phyloP scores from a whole-genome alignment of 2,113 vertebrate genomes.

The Sisor rabdophorus region DNA sequence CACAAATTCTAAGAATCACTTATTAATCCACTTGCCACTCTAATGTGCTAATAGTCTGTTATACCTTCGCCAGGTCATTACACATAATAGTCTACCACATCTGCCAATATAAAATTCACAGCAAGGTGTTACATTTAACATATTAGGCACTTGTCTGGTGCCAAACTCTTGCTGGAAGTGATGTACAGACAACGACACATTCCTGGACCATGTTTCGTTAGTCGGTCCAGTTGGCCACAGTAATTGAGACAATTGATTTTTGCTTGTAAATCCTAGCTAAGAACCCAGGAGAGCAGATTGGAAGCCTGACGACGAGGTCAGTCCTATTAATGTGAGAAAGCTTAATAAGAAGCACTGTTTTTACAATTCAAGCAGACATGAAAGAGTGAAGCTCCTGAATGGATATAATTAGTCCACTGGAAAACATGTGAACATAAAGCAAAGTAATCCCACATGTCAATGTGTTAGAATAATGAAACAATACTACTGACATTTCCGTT shows the following conservation, averaged over 20 bases:
- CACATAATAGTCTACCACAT: conserved; percentile 3
- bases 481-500: not conserved
- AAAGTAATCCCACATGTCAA: not conserved
- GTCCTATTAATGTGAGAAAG: conserved; percentile 60
- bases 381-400: conserved; percentile 27
- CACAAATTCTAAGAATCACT: conserved; percentile 16
- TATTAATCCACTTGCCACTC: conserved; percentile 36
- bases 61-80: conserved; percentile 24
- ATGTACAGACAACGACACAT: conserved; percentile 11
- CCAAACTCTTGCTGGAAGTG: conserved; percentile 28
- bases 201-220: conserved; percentile 4
- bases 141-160: conserved; percentile 11
- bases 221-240: conserved; percentile 46
- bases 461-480: not conserved
- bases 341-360: conserved; percentile 55
- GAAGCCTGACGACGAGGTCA: conserved; percentile 59
- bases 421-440: not conserved
- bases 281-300: conserved; percentile 46
- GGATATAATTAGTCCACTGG: conserved; percentile 52
- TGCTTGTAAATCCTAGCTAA: conserved; percentile 60
- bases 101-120: conserved; percentile 27
- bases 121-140: conserved; percentile 30
- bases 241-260: conserved; percentile 68
- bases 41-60: conserved; percentile 37
- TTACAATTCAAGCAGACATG: conserved; percentile 5